A percentile compares a stretch with the other conserved stretches of the same genome.
These are phyloP conservation scores for Fregetta grallaria DNA, from an alignment of 2,113 vertebrate species.

Conservation along the genomic window DNA sequence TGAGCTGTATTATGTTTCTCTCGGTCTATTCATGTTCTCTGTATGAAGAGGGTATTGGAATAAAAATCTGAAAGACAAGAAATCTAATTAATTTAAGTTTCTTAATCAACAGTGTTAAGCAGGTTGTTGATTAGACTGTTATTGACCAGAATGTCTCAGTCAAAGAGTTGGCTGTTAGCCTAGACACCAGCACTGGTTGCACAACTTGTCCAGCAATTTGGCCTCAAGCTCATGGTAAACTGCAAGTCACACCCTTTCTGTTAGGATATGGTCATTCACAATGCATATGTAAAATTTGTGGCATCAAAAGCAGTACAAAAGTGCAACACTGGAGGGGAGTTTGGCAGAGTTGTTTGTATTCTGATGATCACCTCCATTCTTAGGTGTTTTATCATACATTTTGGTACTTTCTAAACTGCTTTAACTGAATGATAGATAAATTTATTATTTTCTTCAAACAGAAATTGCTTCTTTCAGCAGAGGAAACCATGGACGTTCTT, in stretches of 20 bases:
- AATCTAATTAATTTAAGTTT: not conserved
- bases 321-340: fast-evolving
- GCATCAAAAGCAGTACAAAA: not conserved
- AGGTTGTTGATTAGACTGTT: not conserved
- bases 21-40: not conserved
- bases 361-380: not conserved
- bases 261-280: not conserved
- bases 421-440: not conserved
- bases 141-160: not conserved
- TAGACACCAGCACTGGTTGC: not conserved
- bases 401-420: not conserved
- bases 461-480: not conserved
- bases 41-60: not conserved
- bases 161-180: not conserved
- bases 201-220: not conserved
- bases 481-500: not conserved
- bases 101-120: not conserved
- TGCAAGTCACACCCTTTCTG: not conserved
- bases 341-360: not conserved
- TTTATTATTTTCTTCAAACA: not conserved
- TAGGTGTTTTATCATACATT: not conserved
- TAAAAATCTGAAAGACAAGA: not conserved
- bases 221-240: not conserved
- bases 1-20: not conserved
- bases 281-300: not conserved